Evolutionary conservation across 2,113 vertebrate species (phyloP).

Genomic region (Chloropsis hardwickii): DNA sequence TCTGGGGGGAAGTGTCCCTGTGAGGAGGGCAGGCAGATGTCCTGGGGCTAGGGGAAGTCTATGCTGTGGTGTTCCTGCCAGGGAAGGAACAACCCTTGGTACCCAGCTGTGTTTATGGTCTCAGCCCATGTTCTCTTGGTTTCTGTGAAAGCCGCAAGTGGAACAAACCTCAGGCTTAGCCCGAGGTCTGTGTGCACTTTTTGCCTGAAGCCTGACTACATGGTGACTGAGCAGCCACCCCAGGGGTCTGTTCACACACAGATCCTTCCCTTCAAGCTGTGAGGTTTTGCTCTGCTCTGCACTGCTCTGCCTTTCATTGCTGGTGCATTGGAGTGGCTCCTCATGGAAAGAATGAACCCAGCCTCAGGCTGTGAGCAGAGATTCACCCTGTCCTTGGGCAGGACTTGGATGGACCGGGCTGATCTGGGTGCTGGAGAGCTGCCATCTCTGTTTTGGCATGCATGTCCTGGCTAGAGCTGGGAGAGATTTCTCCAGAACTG

Average conservation of each 20-base stretch:
- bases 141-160: constrained; percentile 4
- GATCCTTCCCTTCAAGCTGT: neutral
- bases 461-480: neutral
- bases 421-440: neutral
- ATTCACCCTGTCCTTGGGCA: neutral
- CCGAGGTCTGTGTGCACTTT: neutral
- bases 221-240: neutral
- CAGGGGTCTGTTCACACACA: neutral
- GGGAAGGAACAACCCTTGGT: neutral
- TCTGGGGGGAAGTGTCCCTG: neutral
- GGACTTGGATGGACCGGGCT: neutral
- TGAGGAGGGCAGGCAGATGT: neutral
- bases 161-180: neutral
- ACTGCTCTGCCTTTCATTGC: neutral
- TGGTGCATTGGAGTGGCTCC: neutral
- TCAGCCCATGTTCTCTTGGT: neutral
- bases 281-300: neutral
- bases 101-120: constrained; percentile 20
- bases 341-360: neutral
- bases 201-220: neutral
- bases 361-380: neutral
- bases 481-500: neutral
- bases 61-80: fast-evolving
- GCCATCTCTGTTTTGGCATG: neutral
- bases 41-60: neutral